Evolutionary conservation across 1,140 invertebrate genomes (phyloP).

Genomic region (Bombus vancouverensis): DNA sequence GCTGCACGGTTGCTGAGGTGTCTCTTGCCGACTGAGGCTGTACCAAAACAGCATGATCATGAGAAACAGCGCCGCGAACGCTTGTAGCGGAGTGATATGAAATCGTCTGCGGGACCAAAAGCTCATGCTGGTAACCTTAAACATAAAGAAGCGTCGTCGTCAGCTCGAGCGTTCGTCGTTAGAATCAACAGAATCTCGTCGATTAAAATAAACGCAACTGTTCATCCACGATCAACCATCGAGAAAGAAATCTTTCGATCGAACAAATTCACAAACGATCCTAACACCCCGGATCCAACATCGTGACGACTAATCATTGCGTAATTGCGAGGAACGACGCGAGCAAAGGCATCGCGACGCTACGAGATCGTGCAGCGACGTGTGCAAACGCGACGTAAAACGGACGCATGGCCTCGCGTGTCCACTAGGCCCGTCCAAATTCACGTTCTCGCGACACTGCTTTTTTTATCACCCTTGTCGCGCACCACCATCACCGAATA

Average conservation of each 20-base stretch:
- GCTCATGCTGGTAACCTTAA: conserved; percentile 71
- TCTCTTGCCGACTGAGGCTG: conserved; percentile 71
- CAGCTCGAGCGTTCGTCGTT: not conserved
- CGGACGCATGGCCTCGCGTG: conserved; percentile 63
- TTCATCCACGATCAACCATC: conserved; percentile 30
- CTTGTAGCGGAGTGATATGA: conserved; percentile 74
- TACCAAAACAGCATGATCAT: conserved; percentile 74
- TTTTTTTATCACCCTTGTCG: conserved; percentile 59
- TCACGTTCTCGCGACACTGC: conserved; percentile 31
- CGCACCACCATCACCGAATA: conserved; percentile 54
- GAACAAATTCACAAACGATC: not conserved
- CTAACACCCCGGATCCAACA: not conserved
- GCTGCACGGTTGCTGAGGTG: conserved; percentile 72
- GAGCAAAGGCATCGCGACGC: not conserved
- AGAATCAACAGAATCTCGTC: not conserved
- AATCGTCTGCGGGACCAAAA: conserved; percentile 73
- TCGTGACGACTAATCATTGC: conserved; percentile 28
- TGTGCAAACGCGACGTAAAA: conserved; percentile 8
- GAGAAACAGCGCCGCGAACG: conserved; percentile 67
- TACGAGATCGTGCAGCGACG: not conserved
- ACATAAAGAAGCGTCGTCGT: conserved; percentile 20
- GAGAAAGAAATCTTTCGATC: not conserved
- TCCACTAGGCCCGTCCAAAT: conserved; percentile 45
- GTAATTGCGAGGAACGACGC: conserved; percentile 28
- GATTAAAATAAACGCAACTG: not conserved